Conservation (phyloP, 2,113 vertebrate genomes). For the Gorsachius goisagi region DNA sequence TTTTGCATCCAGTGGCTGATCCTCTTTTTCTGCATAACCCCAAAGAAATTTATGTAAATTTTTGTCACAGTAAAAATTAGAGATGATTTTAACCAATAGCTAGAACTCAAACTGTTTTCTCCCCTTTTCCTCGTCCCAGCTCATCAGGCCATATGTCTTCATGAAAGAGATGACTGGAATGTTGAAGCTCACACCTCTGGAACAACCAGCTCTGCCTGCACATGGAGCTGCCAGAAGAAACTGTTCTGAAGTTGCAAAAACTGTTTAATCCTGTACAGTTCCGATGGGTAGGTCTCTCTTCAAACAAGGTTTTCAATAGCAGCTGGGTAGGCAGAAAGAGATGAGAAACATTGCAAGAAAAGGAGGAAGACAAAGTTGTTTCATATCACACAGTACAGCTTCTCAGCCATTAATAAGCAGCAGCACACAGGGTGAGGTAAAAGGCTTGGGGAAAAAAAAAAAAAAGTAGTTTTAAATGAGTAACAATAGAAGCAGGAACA, state of each 20-base stretch:
- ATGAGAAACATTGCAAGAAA: not conserved
- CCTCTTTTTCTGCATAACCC: not conserved
- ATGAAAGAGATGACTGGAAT: not conserved
- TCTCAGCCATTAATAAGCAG: not conserved
- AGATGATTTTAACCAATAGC: not conserved
- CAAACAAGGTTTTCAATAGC: not conserved
- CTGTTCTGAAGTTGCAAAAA: not conserved
- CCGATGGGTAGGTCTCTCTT: not conserved
- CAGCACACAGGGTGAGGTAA: not conserved
- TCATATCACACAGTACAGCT: not conserved
- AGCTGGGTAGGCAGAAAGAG: not conserved
- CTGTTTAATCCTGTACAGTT: not conserved
- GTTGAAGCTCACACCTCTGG: not conserved
- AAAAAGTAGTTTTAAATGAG: not conserved
- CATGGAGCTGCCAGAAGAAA: not conserved
- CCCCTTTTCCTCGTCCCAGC: not conserved
- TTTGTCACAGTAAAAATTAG: slow-evolving; percentile 7
- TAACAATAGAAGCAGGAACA: not conserved
- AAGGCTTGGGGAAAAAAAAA: not conserved
- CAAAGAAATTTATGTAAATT: not conserved
- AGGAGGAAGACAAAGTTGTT: not conserved
- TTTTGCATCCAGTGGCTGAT: not conserved
- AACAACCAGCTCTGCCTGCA: not conserved
- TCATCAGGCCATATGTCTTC: not conserved
- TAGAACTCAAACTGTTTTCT: not conserved